These are phyloP conservation scores for Sialia sialis DNA, from an alignment of 2,113 vertebrate species.

Conservation along the genomic window DNA sequence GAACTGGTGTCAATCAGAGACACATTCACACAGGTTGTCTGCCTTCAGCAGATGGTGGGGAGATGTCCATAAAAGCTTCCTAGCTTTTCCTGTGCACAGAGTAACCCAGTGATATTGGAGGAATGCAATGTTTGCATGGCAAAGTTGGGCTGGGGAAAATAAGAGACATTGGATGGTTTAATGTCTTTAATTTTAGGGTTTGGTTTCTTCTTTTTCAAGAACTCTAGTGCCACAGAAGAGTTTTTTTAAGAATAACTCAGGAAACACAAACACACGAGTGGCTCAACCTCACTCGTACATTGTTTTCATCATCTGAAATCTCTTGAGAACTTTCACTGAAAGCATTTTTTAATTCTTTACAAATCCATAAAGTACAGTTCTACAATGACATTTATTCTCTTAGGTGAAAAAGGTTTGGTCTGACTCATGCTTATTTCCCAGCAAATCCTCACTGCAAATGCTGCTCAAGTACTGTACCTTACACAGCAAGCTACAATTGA, in stretches of 20 bases:
- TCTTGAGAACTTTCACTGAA: neutral
- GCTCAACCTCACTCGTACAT: neutral
- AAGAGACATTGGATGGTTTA: neutral
- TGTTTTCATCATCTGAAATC: neutral
- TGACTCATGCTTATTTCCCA: neutral
- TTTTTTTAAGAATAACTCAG: neutral
- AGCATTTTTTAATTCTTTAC: neutral
- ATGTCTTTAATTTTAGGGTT: neutral
- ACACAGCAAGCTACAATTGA: neutral
- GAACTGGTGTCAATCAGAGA: neutral
- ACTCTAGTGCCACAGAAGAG: neutral
- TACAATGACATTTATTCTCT: neutral
- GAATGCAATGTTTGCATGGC: neutral
- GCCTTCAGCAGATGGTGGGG: neutral
- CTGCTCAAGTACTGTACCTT: neutral
- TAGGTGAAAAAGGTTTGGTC: neutral
- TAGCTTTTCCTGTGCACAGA: neutral
- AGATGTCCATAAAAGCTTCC: neutral
- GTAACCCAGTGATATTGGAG: accelerated
- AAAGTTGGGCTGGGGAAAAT: neutral
- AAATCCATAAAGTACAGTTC: neutral
- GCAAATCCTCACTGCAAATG: neutral
- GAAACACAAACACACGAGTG: neutral
- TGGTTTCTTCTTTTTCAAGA: neutral
- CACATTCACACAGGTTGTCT: neutral